phyloP scores from a whole-genome alignment of 2,888 invertebrate species.

The Phlogophora meticulosa region DNA sequence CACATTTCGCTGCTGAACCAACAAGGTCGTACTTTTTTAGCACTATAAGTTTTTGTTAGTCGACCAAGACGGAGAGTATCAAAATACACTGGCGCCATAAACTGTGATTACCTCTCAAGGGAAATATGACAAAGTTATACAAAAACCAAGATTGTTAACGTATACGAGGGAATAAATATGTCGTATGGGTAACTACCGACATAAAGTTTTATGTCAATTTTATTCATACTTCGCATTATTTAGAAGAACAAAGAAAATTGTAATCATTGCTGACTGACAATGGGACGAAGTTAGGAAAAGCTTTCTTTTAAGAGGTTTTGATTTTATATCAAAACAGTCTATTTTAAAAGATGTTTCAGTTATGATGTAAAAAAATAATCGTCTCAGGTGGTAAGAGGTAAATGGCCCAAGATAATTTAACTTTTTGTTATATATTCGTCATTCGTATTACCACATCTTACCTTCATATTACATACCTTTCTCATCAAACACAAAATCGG shows the following conservation, averaged over 20 bases:
- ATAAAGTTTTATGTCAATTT: conserved; percentile 53
- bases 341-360: too few relatives aligned
- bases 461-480: too few relatives aligned
- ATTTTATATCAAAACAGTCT: background rate
- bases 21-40: conserved; percentile 18
- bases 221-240: conserved; percentile 50
- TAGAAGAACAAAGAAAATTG: conserved; percentile 25
- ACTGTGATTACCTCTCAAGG: conserved; percentile 26
- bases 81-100: conserved; percentile 9
- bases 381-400: too few relatives aligned
- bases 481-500: too few relatives aligned
- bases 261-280: conserved; percentile 8
- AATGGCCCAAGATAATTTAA: too few relatives aligned
- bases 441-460: too few relatives aligned
- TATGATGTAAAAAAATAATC: too few relatives aligned
- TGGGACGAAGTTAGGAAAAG: background rate
- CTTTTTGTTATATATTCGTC: too few relatives aligned
- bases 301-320: background rate
- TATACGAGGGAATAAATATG: conserved; percentile 40
- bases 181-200: conserved; percentile 13
- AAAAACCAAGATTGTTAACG: conserved; percentile 41
- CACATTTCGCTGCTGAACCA: conserved; percentile 2
- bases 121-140: conserved; percentile 41
- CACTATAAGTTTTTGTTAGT: conserved; percentile 12
- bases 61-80: background rate